Base-by-base conservation (phyloP, 2,888 invertebrate species). In the Mythimna albipuncta region DNA sequence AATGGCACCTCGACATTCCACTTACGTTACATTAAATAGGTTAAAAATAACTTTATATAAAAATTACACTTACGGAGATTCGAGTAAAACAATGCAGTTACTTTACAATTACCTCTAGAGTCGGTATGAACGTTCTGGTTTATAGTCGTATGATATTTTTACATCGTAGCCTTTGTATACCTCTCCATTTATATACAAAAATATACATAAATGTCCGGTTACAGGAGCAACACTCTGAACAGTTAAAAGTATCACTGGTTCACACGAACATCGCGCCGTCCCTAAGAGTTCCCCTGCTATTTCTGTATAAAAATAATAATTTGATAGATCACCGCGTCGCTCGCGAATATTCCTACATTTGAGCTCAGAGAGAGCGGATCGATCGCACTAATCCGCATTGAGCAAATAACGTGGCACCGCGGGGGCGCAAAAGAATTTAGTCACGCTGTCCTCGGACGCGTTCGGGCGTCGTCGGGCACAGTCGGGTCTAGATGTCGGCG, bases 1-100 rank as follows among this genome's bases (percentile, higher is more conserved):
- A 93, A 96, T 96, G 96, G 96, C 96, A 96, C 96, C 95, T 94
- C 94, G 92, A 94, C 94, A 90, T 92, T 94, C 93, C 92, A 89
- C 93, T 94, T 93, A 95, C 90, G 85, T 92, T 93, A 92, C 88
- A 92, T 93, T 93, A 92, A 92, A 93, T 94, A 93, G 89, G 87
- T 89, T 94, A 92, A 94, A 93, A 94, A 94, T 93, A 94, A 93
- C 87, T 90, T 92, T 90, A 92, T 94, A 93, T 93, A 94, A 93
- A 93, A 94, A 94, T 92, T 94, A 95, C 93, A 93, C 89, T 94
- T 93, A 95, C 89, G 90, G 95, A 96, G 95, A 95, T 95, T 96
- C 93, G 91, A 94, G 90, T 94, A 93, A 93, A 95, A 94, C 90
- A 93, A 93, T 90, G 91, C 88, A 87, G 88, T 88, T 89, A 90